These are phyloP conservation scores for Andrena praecox DNA, from an alignment of 2,888 invertebrate species.

Conservation along the genomic window DNA sequence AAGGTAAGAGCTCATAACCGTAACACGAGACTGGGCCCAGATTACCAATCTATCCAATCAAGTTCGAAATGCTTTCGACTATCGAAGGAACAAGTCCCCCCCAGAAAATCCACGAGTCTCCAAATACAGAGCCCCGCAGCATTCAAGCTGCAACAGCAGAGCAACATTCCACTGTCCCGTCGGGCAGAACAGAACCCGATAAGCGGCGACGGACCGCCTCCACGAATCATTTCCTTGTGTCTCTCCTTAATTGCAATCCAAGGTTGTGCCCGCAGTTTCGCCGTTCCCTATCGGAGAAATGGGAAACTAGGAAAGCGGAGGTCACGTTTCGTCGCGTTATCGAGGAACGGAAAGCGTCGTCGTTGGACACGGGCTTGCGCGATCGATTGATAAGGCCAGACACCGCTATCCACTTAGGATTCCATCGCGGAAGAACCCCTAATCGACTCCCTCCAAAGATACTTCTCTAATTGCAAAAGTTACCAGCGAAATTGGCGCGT, in stretches of 20 bases:
- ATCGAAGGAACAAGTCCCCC: background rate
- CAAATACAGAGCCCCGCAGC: background rate
- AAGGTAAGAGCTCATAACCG: too few species aligned
- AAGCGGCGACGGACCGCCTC: background rate
- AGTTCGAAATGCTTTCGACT: background rate
- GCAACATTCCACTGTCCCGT: background rate
- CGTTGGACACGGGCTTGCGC: conserved; percentile 54
- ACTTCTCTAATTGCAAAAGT: conserved; percentile 65
- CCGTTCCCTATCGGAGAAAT: conserved; percentile 50
- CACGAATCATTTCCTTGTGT: background rate
- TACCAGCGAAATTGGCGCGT: conserved; percentile 31
- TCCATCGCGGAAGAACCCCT: conserved; percentile 49
- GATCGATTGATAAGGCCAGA: conserved; percentile 75
- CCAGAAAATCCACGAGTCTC: background rate
- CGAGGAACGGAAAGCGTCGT: conserved; percentile 50
- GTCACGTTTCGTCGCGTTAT: conserved; percentile 61
- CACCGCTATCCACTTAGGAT: conserved; percentile 76
- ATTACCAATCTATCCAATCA: too few species aligned
- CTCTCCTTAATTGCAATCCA: conserved; percentile 41
- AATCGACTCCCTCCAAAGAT: conserved; percentile 56
- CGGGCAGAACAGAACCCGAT: conserved; percentile 1
- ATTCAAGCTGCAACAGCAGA: background rate
- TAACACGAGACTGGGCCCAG: too few species aligned
- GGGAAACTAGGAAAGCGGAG: conserved; percentile 49
- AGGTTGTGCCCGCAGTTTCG: conserved; percentile 26